These are phyloP conservation scores for Rhagonycha fulva DNA, from an alignment of 2,888 invertebrate genomes.

Conservation along the genomic window DNA sequence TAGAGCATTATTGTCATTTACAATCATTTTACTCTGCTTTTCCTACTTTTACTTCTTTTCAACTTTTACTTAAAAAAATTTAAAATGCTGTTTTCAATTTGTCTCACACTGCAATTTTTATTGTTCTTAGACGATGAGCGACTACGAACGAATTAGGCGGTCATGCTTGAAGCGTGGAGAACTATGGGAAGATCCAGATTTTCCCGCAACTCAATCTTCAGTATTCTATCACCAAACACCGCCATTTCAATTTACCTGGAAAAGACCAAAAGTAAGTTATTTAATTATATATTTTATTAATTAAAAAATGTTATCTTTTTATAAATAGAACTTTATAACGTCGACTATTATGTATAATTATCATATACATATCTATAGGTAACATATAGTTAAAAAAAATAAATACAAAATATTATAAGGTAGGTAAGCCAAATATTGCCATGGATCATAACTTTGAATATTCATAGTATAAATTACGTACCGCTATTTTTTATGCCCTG, in stretches of 20 bases:
- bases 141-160: conserved; percentile 83
- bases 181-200: conserved; percentile 91
- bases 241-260: conserved; percentile 92
- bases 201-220: conserved; percentile 85
- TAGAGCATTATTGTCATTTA: not conserved
- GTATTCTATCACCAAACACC: conserved; percentile 94
- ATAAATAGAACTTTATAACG: too few relatives aligned
- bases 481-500: too few relatives aligned
- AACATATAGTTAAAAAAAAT: too few relatives aligned
- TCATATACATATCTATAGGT: too few relatives aligned
- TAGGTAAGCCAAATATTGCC: too few relatives aligned
- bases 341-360: too few relatives aligned
- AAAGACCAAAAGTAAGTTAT: conserved; percentile 73
- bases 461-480: too few relatives aligned
- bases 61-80: not conserved
- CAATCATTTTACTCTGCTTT: not conserved
- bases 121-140: conserved; percentile 64
- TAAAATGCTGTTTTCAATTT: not conserved
- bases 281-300: not conserved
- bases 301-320: not conserved
- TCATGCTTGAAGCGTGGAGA: conserved; percentile 78
- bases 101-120: conserved; percentile 6
- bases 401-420: too few relatives aligned
- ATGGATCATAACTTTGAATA: too few relatives aligned
- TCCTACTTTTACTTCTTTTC: not conserved